Base-by-base conservation (phyloP, 2,113 vertebrate species). In the Gasterosteus nipponicus region DNA sequence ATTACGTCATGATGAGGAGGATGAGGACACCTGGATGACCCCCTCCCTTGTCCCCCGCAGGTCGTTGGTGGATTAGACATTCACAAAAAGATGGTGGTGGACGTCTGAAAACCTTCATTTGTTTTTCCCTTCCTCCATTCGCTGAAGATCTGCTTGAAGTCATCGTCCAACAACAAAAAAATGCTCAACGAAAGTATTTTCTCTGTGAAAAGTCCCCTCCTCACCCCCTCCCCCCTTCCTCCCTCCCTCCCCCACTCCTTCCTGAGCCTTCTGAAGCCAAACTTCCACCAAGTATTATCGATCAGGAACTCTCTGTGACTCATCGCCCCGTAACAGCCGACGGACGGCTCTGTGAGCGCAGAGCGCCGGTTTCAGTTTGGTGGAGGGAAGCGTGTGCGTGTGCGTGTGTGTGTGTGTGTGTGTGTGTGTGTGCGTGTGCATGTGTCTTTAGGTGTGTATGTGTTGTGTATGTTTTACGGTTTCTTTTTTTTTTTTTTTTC, bases 61-160 rank as follows among this genome's bases (percentile, higher is more conserved):
- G 97, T 98, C 67, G 96, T 97, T 85, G 96, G 96, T 65, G 96
- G 97, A 91, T 92, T 99, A 96, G 96, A 97, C 94, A 97, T 99
- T 94, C 96, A 98, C 95, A 99, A 97, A 96, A 98, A 97, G 94
- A 99, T 99, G 97, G 96, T 98, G 69, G 96, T 98, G 88, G 97
- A 99, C 39, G 95, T 98, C 94, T 99, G 96, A 92, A 90, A 88
- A 91, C 94, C 93, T 94, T 93, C 87, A 93, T 92, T 93, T 95
- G 94, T 3, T 93, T 94, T 95, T 38, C 6, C 35, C 94, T 5
- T 95, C 95, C 95, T 95, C 96, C 96, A 93, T 94, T 67, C 94
- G 69, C 95, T 95, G 96, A 96, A 96, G 96, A 96, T 96, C 95
- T 95, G 96, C 95, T 96, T 69, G 59, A 80, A 81, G 75, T 65